Percentiles rank a stretch among this genome's conserved stretches.
phyloP scores from a whole-genome alignment of 2,888 invertebrate species.

The Andrena trimmerana region DNA sequence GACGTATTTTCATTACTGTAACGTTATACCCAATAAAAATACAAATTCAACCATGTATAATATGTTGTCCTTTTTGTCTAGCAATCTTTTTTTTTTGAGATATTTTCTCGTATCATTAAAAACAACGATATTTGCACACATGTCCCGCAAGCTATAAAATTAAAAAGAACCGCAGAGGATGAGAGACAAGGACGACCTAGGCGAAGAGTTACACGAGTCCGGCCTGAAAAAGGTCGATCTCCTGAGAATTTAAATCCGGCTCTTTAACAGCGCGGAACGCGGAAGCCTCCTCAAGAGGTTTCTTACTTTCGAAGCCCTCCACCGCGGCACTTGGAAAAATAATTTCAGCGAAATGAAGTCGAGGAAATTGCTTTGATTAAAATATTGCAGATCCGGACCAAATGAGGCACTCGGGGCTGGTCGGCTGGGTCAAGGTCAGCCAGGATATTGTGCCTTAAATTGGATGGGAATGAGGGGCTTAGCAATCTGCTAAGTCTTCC shows the following conservation, averaged over 20 bases:
- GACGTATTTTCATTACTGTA: no score
- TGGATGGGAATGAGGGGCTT: constrained; percentile 29
- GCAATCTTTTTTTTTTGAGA: no score
- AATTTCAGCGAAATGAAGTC: constrained; percentile 53
- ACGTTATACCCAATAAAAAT: no score
- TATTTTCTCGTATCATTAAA: no score
- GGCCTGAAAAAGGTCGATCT: constrained; percentile 25
- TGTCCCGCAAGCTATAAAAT: neutral
- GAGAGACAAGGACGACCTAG: neutral
- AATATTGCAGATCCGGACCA: constrained; percentile 59
- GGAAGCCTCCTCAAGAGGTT: constrained; percentile 29
- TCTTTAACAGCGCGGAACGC: constrained; percentile 23
- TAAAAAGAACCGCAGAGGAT: neutral
- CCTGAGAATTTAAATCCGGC: constrained; percentile 51
- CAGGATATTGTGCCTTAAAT: constrained; percentile 43
- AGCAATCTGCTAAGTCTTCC: constrained; percentile 22
- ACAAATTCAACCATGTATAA: no score
- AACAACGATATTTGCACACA: neutral
- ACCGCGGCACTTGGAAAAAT: constrained; percentile 54
- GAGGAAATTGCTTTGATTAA: constrained; percentile 73
- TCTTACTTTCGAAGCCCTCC: constrained; percentile 31
- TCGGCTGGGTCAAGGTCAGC: constrained; percentile 12
- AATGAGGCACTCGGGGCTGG: constrained; percentile 9
- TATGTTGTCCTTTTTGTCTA: no score
- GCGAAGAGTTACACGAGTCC: neutral